Evolutionary conservation across 2,888 invertebrate genomes (phyloP), one percentile per base, ranked within the genome.

Genomic region (Proisotoma minuta): DNA sequence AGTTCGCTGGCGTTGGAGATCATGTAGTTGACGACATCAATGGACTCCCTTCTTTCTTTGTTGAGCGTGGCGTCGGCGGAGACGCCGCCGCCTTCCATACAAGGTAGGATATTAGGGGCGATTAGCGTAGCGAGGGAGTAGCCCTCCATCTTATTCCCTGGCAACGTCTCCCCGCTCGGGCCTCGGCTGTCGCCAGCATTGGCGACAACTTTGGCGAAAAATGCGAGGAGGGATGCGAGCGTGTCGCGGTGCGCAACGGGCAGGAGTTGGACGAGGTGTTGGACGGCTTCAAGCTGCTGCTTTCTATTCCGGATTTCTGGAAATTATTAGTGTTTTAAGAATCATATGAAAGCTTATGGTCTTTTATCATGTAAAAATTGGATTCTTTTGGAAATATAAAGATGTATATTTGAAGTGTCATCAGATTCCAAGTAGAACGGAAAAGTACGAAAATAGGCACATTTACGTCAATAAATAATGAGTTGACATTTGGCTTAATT

Each of bases 71-170:
- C 61, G 57, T 62, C 74, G 49, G 60, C 56, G 28, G 68, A 59
- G 3, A 58, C 58, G 10, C 67, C 71, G 34, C 67, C 84, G 3
- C 87, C 83, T 73, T 85, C 86, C 71, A 87, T 84, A 75, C 84
- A 85, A 75, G 93, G 91, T 59, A 96, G 83, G 74, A 96, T 89
- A 75, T 94, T 96, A 0, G 96, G 96, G 1, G 95, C 95, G 78
- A 96, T 92, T 40, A 96, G 75, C 0, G 93, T 95, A 0, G 96
- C 95, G 67, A 96, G 80, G 78, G 95, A 96, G 57, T 86, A 87
- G 49, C 89, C 86, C 78, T 94, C 91, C 96, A 96, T 96, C 81
- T 90, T 92, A 80, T 95, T 95, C 1, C 95, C 95, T 15, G 84
- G 78, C 51, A 85, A 68, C 75, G 79, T 77, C 71, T 84, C 83